Base-by-base conservation (phyloP, 2,888 invertebrate genomes). In the Ephialtes manifestator region DNA sequence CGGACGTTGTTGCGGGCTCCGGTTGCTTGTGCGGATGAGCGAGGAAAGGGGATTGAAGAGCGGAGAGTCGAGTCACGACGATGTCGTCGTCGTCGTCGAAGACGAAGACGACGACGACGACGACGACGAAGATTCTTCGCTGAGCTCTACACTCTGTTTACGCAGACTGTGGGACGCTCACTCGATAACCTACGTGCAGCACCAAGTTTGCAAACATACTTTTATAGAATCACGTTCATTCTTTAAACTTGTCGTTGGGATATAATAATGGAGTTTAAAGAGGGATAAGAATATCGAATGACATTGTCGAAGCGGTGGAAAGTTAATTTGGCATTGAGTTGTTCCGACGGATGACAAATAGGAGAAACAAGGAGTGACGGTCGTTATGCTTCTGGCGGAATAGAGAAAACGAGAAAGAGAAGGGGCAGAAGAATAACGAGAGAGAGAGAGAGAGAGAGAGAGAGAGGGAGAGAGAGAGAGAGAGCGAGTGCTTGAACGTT, bases 21-120 rank as follows among this genome's bases (percentile, higher is more conserved):
- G 74, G 65, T 55, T 53, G 71, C 48, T 39, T 77, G 68, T 39
- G 63, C 77, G 35, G 86, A 60, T 70, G 71, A 77, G 65, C n/a
- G 67, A n/a, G 51, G 5, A 77, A 65, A 28, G n/a, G 55, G 39
- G 67, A 60, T 71, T 76, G 65, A 15, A 28, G 51, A 68, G 71
- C 35, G 46, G 68, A 63, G 63, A 63, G 63, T 72, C 71, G 68
- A 79, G 65, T 74, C 79, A 83, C 78, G 74, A 81, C 81, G 76
- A 35, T 46, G 76, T 46, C 77, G 65, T n/a, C 48, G 63, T 51
- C 48, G 55, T 60, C 78, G 63, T n/a, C 65, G 51, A 67, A n/a
- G 67, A 65, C n/a, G n/a, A n/a, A n/a, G 74, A 81, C 81, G 76
- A 35, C 46, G 76, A 48, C 77, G 65, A 18, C 48, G 63, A 43